Evolutionary conservation across 2,113 vertebrate species (phyloP).

Genomic region (Cranoglanis bouderius): DNA sequence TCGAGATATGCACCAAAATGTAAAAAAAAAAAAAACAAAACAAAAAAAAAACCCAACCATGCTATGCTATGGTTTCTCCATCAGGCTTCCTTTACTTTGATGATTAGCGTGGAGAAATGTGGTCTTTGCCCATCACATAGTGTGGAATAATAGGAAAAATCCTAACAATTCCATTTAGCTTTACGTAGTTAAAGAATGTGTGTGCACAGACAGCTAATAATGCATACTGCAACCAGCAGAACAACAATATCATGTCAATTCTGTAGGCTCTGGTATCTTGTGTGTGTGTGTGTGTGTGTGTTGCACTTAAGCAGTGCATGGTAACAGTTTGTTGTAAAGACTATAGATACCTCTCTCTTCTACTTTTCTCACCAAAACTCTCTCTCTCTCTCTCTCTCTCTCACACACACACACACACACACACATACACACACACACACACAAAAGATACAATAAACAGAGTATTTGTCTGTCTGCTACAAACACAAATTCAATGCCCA

Average conservation of each 20-base stretch:
- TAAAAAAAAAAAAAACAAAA: not conserved
- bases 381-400: not conserved
- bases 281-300: not conserved
- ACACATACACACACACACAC: not conserved
- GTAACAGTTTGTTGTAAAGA: constrained; percentile 27
- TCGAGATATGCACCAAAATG: not conserved
- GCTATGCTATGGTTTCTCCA: not conserved
- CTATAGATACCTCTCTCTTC: constrained; percentile 39
- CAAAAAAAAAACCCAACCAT: not conserved
- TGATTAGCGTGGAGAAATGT: not conserved
- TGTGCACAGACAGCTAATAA: not conserved
- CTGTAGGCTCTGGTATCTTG: not conserved
- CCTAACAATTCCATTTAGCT: not conserved
- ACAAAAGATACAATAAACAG: constrained; percentile 24
- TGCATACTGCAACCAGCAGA: not conserved
- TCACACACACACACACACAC: not conserved
- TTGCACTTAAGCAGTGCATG: constrained; percentile 27
- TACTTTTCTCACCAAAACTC: not conserved
- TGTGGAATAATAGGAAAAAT: not conserved
- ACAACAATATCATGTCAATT: not conserved
- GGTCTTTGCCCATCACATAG: not conserved
- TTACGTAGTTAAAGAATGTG: not conserved
- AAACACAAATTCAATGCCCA: constrained; percentile 36
- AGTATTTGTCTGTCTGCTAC: constrained; percentile 45
- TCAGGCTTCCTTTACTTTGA: not conserved